Evolutionary conservation across 2,113 vertebrate species (phyloP).

Genomic region (Bubo scandiacus): DNA sequence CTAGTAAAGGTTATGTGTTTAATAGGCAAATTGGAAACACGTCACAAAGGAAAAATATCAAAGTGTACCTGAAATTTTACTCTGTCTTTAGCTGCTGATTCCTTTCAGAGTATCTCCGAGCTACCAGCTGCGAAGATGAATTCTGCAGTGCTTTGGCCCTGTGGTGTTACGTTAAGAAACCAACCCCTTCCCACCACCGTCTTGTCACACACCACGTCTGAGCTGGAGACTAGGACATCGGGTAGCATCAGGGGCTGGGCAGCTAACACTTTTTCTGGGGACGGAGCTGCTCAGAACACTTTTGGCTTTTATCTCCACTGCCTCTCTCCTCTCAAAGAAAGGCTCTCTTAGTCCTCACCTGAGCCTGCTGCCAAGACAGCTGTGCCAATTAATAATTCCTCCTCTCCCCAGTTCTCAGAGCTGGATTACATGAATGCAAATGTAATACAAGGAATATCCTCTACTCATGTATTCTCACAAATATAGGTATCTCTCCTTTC

Average conservation of each 20-base stretch:
- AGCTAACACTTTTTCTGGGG: background rate
- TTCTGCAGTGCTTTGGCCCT: background rate
- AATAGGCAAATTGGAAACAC: background rate
- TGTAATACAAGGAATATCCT: background rate
- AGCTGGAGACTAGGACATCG: background rate
- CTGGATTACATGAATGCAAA: background rate
- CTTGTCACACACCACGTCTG: rapidly evolving
- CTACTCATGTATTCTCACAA: background rate
- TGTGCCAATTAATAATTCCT: background rate
- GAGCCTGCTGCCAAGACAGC: background rate
- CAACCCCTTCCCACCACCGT: background rate
- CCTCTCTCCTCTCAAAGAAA: background rate
- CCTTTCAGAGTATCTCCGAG: background rate
- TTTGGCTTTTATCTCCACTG: background rate
- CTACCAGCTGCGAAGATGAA: background rate
- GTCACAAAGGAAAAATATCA: background rate
- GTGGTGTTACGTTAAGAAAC: background rate
- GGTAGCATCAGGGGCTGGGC: background rate
- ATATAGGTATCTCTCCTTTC: background rate
- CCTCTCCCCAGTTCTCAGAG: background rate
- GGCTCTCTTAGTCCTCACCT: background rate
- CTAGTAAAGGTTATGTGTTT: background rate
- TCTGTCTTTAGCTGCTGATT: background rate
- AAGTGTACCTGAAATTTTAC: background rate
- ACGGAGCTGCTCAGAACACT: background rate